Percentiles rank a stretch among this genome's conserved stretches.
These are phyloP conservation scores for Clarias pachynema DNA, from an alignment of 2,797 vertebrate genomes.

Conservation along the genomic window DNA sequence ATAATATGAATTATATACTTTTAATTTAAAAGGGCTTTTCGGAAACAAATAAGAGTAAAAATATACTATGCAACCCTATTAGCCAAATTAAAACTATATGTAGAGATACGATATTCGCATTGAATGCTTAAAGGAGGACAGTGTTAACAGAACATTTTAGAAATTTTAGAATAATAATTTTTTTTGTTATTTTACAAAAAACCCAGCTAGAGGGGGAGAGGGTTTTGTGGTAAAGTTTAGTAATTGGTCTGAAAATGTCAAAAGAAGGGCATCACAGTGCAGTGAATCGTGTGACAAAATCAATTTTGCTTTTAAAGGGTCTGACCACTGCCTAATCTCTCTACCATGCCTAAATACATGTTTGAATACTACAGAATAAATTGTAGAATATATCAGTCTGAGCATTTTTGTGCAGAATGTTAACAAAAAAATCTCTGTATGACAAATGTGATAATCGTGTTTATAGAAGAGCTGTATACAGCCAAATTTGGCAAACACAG, in stretches of 20 bases:
- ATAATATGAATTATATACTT: not conserved
- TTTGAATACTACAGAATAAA: constrained; percentile 5
- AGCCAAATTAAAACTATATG: not conserved
- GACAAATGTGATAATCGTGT: not conserved
- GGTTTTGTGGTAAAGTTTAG: constrained; percentile 20
- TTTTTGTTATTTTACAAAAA: constrained; percentile 5
- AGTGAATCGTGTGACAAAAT: constrained; percentile 15
- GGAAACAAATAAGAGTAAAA: constrained; percentile 1
- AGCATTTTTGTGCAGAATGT: constrained; percentile 6
- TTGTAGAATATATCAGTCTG: not conserved
- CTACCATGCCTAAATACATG: not conserved
- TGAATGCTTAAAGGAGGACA: not conserved
- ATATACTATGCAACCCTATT: not conserved
- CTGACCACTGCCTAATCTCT: constrained; percentile 4
- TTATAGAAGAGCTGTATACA: constrained; percentile 3
- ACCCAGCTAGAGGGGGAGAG: not conserved
- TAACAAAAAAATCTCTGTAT: constrained; percentile 21
- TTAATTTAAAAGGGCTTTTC: constrained; percentile 46
- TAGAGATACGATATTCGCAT: not conserved
- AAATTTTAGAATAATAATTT: not conserved
- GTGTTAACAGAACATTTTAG: not conserved
- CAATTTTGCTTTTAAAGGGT: constrained; percentile 25
- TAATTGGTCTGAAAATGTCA: constrained; percentile 36
- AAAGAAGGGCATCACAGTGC: constrained; percentile 23
- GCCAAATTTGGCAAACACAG: not conserved